A percentile compares a stretch with the other conserved stretches of the same genome.
These are phyloP conservation scores for Lordiphosa fenestrarum DNA, from an alignment of 2,888 invertebrate species.

Conservation along the genomic window DNA sequence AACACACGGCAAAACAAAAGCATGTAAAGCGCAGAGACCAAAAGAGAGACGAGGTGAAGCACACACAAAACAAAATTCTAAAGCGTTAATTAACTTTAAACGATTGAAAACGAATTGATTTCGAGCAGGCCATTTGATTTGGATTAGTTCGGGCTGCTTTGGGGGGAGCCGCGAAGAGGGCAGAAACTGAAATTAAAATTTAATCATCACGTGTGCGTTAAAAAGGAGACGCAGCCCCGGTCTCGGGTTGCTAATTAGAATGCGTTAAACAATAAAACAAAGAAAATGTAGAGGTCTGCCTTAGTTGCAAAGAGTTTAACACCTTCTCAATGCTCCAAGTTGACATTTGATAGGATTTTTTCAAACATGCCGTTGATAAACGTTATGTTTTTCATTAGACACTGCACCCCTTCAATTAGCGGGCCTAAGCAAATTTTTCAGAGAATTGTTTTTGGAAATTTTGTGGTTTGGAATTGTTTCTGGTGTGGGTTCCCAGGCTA, in stretches of 20 bases:
- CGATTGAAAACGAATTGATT: constrained; percentile 76
- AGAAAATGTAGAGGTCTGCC: constrained; percentile 47
- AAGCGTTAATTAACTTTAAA: constrained; percentile 73
- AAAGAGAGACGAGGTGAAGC: constrained; percentile 49
- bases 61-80: constrained; percentile 45
- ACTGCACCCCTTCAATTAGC: constrained; percentile 17
- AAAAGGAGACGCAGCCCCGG: constrained; percentile 38
- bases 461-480: constrained; percentile 6
- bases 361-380: constrained; percentile 56
- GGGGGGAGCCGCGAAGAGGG: constrained; percentile 16
- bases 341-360: constrained; percentile 63
- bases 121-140: constrained; percentile 68
- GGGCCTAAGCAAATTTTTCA: constrained; percentile 28
- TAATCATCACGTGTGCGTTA: constrained; percentile 75
- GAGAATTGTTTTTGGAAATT: not conserved
- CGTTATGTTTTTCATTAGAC: constrained; percentile 67
- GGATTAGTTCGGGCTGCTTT: constrained; percentile 68
- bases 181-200: constrained; percentile 67
- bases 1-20: constrained; percentile 36
- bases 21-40: constrained; percentile 40
- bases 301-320: constrained; percentile 65
- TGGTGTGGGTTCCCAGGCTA: constrained; percentile 34
- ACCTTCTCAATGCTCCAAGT: constrained; percentile 38
- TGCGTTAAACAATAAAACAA: constrained; percentile 74
- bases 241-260: constrained; percentile 68